Base-by-base conservation (phyloP, 2,888 invertebrate species). In the Acholoe squamosa region DNA sequence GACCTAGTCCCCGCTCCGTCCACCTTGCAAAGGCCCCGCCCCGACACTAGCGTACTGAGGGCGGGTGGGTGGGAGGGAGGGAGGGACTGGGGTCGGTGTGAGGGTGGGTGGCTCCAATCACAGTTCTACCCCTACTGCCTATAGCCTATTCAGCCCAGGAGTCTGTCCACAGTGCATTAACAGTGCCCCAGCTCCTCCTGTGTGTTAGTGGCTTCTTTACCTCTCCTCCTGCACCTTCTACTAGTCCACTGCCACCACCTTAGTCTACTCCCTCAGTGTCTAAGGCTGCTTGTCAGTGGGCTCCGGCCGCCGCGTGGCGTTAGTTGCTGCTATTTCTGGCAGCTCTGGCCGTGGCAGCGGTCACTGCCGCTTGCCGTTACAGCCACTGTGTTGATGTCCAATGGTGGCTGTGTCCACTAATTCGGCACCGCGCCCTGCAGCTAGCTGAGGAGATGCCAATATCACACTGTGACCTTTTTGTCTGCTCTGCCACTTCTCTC, bases 391-490 rank as follows among this genome's bases (percentile, higher is more conserved):
- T 28, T 71, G 71, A 71, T 71, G 71, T 25, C n/a, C 71, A 28
- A 28, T 71, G 71, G 12, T 71, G 71, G 71, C 31, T 28, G 80
- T 34, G 80, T 80, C 80, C 80, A 80, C 80, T 80, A 80, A 80
- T 80, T 80, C 80, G 34, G 43, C 80, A 16, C 16, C 33, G 80
- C 0, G 43, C 34, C 34, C 34, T n/a, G n/a, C n/a, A n/a, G n/a
- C n/a, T n/a, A n/a, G n/a, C n/a, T 28, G 76, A 25, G 76, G 28
- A 80, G 80, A 80, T 34, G 33, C 80, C 80, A 80, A 80, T 80
- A 80, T 80, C 43, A 43, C 80, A 80, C 33, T 16, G 80, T 80
- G 80, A 80, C 80, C 80, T 80, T 80, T 80, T 80, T 80, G 10
- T 28, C 0, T 54, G 84, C 19, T 52, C n/a, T 54, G 51, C 84